Evolutionary conservation across 2,888 invertebrate species (phyloP).

Genomic region (Lepidocyrtoides sp.): DNA sequence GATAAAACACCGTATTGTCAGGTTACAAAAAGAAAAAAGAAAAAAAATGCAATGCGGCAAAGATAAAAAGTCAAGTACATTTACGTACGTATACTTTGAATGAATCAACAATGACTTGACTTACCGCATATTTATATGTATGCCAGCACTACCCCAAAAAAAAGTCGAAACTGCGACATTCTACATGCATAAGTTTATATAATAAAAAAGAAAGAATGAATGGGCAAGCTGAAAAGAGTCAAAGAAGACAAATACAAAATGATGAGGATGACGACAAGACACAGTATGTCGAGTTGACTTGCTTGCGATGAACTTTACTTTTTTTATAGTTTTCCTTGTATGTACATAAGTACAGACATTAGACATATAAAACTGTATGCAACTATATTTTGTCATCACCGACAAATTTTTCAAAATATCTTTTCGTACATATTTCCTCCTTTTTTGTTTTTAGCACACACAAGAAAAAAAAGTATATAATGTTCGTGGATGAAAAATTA

Average conservation of each 20-base stretch:
- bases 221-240: not conserved
- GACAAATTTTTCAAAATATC: not conserved
- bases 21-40: not conserved
- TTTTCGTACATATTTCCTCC: not conserved
- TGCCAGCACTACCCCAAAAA: not conserved
- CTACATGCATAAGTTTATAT: not conserved
- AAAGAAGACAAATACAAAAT: constrained; percentile 55
- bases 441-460: not conserved
- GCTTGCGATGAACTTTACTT: constrained; percentile 24
- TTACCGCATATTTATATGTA: not conserved
- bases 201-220: not conserved
- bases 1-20: constrained; percentile 12
- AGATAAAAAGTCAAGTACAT: not conserved
- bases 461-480: not conserved
- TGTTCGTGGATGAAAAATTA: constrained; percentile 31
- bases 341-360: not conserved
- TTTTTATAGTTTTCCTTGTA: not conserved
- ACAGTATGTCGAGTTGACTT: not conserved
- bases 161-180: not conserved
- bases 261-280: constrained; percentile 54
- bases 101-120: not conserved
- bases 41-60: constrained; percentile 45
- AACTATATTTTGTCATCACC: too few relatives aligned
- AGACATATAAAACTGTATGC: not conserved
- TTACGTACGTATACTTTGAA: not conserved